Evolutionary conservation across 1,140 invertebrate genomes (phyloP), one percentile per base, ranked within the genome.

Genomic region (Drosophila pallidifrons): DNA sequence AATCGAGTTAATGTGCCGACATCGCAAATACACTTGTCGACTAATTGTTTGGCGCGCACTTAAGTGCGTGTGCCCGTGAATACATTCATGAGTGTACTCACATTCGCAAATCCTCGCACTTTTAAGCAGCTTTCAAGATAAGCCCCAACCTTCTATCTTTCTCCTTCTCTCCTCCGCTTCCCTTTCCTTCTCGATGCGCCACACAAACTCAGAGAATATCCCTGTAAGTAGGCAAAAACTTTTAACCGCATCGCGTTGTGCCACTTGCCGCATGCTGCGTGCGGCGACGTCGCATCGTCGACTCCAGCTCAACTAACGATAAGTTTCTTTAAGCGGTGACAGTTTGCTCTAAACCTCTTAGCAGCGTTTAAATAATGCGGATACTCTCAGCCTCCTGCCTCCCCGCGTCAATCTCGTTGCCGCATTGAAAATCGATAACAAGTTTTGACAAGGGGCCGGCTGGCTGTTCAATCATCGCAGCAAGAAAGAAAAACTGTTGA

Each of bases 341-440:
- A 55, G 65, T 57, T 25, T 61, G 25, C 57, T 55, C 60, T 68
- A 68, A 68, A 68, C 16, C 47, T 54, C 49, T 63, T 46, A 61
- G 49, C 49, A 13, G 41, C 57, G 7, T 61, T 74, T 55, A 32
- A 72, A 72, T 72, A 51, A 32, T 49, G 45, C 63, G 45, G 25
- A 72, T 32, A 68, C 25, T 46, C 64, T 38, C 71, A 74, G 65
- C 57, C 30, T 69, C 49, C 57, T 1, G n/a, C 8, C 16, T 7
- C 38, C 38, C 5, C 8, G 6, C 13, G 30, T 38, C 25, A 16
- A 11, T 13, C 13, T 46, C 25, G 61, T 16, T 6, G 28, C 20
- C 47, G 60, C 77, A 77, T 85, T 58, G 66, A 82, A 87, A 86
- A 86, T 86, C 82, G 76, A 86, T 86, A 77, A 49, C 20, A 75